phyloP scores from a whole-genome alignment of 1,140 invertebrate genomes.

The Galendromus occidentalis region DNA sequence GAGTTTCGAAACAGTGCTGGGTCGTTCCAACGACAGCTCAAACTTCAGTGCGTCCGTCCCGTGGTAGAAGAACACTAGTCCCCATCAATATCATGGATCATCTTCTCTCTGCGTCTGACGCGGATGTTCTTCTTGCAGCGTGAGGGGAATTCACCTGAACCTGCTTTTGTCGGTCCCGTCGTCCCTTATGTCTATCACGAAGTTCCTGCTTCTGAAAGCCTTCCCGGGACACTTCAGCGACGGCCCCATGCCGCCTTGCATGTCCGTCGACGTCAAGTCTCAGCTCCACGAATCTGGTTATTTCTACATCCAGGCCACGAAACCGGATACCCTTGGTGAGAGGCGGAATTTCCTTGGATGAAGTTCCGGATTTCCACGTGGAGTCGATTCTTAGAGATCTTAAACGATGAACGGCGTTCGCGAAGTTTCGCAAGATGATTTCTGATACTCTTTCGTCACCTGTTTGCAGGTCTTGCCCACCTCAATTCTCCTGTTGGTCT shows the following conservation, averaged over 20 bases:
- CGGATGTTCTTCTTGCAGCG: slow-evolving; percentile 27
- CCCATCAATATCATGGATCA: too few species aligned
- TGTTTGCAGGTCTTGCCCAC: slow-evolving; percentile 37
- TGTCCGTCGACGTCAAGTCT: slow-evolving; percentile 21
- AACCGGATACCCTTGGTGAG: slow-evolving; percentile 65
- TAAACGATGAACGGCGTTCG: slow-evolving; percentile 12
- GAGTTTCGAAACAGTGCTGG: slow-evolving; percentile 13
- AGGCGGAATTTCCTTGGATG: slow-evolving; percentile 9
- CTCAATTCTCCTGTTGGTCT: slow-evolving; percentile 43
- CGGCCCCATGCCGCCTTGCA: slow-evolving; percentile 35
- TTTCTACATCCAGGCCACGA: slow-evolving; percentile 58
- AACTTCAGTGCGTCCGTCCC: too few species aligned
- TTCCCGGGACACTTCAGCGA: slow-evolving; percentile 37
- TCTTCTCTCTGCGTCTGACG: too few species aligned
- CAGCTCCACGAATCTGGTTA: slow-evolving; percentile 52
- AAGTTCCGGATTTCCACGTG: not conserved
- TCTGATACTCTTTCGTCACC: not conserved
- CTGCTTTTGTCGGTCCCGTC: slow-evolving; percentile 31
- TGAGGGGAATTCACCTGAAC: slow-evolving; percentile 45
- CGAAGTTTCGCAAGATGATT: not conserved
- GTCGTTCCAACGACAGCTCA: not conserved
- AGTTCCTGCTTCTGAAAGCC: slow-evolving; percentile 33
- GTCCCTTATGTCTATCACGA: slow-evolving; percentile 27
- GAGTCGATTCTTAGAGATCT: not conserved
- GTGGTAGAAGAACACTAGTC: too few species aligned